Evolutionary conservation across 1,140 invertebrate species (phyloP).

Genomic region (Anastrepha ludens): DNA sequence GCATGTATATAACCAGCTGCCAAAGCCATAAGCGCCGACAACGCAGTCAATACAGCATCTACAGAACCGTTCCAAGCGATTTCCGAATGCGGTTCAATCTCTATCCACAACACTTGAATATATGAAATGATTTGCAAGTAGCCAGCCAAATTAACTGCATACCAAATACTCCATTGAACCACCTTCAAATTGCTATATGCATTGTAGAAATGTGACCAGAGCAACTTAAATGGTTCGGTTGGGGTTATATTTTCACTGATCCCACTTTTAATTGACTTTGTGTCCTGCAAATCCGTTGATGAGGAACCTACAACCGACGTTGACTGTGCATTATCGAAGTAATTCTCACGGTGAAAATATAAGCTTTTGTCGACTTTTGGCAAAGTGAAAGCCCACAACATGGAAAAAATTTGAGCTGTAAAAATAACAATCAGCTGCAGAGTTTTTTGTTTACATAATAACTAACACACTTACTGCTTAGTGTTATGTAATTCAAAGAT

Average conservation of each 20-base stretch:
- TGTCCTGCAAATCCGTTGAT: slow-evolving; percentile 22
- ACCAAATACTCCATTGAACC: slow-evolving; percentile 92
- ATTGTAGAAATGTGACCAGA: slow-evolving; percentile 82
- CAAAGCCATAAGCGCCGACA: slow-evolving; percentile 79
- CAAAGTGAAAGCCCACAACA: slow-evolving; percentile 84
- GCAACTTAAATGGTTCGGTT: slow-evolving; percentile 63
- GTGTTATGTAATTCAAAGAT: slow-evolving; percentile 82
- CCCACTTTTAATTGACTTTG: slow-evolving; percentile 43
- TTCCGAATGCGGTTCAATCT: slow-evolving; percentile 71
- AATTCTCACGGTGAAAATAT: slow-evolving; percentile 82
- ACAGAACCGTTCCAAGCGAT: slow-evolving; percentile 79
- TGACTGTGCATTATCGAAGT: slow-evolving; percentile 3
- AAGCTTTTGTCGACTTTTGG: slow-evolving; percentile 85
- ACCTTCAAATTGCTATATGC: slow-evolving; percentile 84
- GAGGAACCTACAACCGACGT: slow-evolving; percentile 44
- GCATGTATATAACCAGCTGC: slow-evolving; percentile 74
- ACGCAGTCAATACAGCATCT: slow-evolving; percentile 83
- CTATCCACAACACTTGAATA: slow-evolving; percentile 87
- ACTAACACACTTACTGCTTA: slow-evolving; percentile 75
- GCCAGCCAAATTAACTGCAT: slow-evolving; percentile 85
- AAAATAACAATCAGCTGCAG: neutral
- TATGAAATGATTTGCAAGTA: slow-evolving; percentile 89
- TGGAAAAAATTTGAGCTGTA: slow-evolving; percentile 82
- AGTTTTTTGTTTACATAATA: too few relatives aligned
- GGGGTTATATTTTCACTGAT: slow-evolving; percentile 56